Base-by-base conservation (phyloP, 2,888 invertebrate species). In the Suillia variegata region DNA sequence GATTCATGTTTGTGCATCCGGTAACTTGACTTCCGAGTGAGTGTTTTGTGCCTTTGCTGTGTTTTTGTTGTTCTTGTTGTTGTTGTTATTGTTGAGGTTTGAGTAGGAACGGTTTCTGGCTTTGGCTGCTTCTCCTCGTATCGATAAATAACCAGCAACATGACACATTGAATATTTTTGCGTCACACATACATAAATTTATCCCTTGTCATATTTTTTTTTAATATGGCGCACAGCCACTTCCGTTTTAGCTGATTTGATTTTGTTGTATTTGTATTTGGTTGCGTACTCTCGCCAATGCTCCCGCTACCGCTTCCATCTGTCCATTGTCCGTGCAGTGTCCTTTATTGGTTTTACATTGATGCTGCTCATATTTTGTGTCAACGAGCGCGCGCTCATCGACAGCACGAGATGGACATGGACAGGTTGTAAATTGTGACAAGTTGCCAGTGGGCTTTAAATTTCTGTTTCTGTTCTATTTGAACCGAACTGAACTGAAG, bases 341-440 rank as follows among this genome's bases (percentile, higher is more conserved):
- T 59, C 59, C 67, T 72, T 72, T 72, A 73, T 72, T 71, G 71
- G 62, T 67, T 71, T 70, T 69, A 71, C 71, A 73, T 71, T 73
- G 70, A n/a, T n/a, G n/a, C n/a, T n/a, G 68, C 70, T 73, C 73
- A 71, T 73, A 72, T 72, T 72, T 73, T 70, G 67, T 71, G 56
- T 61, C 58, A 20, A 17, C 15, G 45, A 20, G 38, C 18, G 52
- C 20, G 18, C 33, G 31, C 20, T 22, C 21, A 21, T 21, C 13
- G 48, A 21, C 21, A 17, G 15, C 45, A 45, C 6, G 18, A 10
- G 8, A 18, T 17, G 48, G 22, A 2, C 5, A 34, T 51, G 61
- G 62, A 64, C 68, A 66, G 73, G 70, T 69, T 71, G 69, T 67
- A 68, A 67, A 63, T 69, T 70, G 71, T 70, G 72, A 72, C 69